Evolutionary conservation across 2,113 vertebrate species (phyloP), one percentile per base, ranked within the genome.

Genomic region (Dinomys branickii): DNA sequence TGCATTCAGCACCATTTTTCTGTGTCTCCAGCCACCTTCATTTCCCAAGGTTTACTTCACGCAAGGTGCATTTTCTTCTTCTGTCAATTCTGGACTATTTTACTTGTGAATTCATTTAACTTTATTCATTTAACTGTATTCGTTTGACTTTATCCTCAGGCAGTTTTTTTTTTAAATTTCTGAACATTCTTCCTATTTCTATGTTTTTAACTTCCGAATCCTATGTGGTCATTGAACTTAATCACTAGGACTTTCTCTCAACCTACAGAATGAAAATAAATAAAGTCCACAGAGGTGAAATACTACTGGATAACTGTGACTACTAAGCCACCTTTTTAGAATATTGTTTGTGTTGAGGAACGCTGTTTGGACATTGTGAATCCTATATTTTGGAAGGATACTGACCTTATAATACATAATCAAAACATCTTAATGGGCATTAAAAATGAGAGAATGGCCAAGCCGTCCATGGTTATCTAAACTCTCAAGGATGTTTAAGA

Each of bases 231-330:
- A 61, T 33, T 61, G 88, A 95, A n/a, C 20, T 87, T 30, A 83
- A 65, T 91, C 44, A 85, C 35, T 67, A 80, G 69, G n/a, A 52
- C 12, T 58, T 6, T 86, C 22, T 33, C 85, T 63, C 56, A 91
- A 54, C 7, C 44, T 88, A 82, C 33, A 85, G 71, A 67, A 95
- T 58, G 17, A 80, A 94, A 89, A 88, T 58, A 94, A 94, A 75
- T 83, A 69, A 71, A 69, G 38, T 89, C 22, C 30, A 85, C 3
- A 95, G 88, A 59, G 5, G 17, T 38, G 52, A 95, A 56, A 20
- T 20, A 54, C 85, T 81, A 67, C 7, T 61, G 7, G 44, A 67
- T 59, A 85, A 73, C 59, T 58, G 90, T 52, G 61, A 61, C 33
- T 41, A 85, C 9, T 73, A 41, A 88, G 28, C 20, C 7, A 63